Base-by-base conservation (phyloP, 53 echinoderm and acorn worm genomes). In the Apostichopus leukothele region DNA sequence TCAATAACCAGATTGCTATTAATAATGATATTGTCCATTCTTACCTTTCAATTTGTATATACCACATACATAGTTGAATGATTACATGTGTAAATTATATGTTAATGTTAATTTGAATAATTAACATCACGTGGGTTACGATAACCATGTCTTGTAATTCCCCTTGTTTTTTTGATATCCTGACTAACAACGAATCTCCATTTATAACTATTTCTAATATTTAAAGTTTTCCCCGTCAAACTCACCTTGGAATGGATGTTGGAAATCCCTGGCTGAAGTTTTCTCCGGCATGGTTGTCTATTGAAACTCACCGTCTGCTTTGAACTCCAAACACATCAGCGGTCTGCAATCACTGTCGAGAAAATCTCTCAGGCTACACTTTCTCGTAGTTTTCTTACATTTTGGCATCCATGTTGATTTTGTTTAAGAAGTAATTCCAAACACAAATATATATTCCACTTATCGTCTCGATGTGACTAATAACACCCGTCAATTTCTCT, bases 211-310 rank as follows among this genome's bases (percentile, higher is more conserved):
- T 10, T 10, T 57, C 10, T 10, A 9, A 57, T 10, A 57, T 57
- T 57, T 57, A 57, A 57, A 57, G 57, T 57, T 7, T 57, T 9
- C 10, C 9, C 10, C 60, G 5, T 11, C 39, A 19, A 22, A 81
- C 81, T 59, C 59, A 81, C 81, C 81, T 21, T 81, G 81, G 81
- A 81, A 81, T 81, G 81, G 81, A 81, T 81, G 81, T 53, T 81
- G 5, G 26, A 81, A 81, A 81, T 81, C 81, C 55, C 54, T 21
- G 9, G 54, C n/a, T 81, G 53, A 9, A 81, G 54, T 53, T 19
- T 81, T 81, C 20, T 54, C 81, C 14, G 81, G 81, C 81, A 81
- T 81, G 81, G 81, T 81, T 59, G 53, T 54, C 55, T 57, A 57
- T 23, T n/a, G 59, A 21, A 71, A 19, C 71, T 19, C 6, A 7